Base-by-base conservation (phyloP, 2,797 vertebrate species). In the Takifugu rubripes region DNA sequence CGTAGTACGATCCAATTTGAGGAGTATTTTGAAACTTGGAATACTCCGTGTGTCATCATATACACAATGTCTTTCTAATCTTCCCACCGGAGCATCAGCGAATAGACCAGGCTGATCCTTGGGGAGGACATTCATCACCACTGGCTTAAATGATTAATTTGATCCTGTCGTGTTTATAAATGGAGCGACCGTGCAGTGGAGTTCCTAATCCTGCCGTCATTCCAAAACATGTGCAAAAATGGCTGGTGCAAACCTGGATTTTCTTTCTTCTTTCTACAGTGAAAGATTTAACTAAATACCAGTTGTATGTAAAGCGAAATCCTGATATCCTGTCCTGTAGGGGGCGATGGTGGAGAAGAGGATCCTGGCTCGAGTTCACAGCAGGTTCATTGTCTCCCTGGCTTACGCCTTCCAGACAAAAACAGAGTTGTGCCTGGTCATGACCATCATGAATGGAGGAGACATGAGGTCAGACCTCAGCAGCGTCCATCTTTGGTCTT, bases 381-480 rank as follows among this genome's bases (percentile, higher is more conserved):
- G 93, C 70, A 92, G 88, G 58, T 96, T 95, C 85, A 90, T 95
- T 11, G 94, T 96, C 49, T 93, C 90, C 0, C 74, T 94, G 78
- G 92, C 94, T 17, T 97, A 95, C 0, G 93, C 94, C 24, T 96
- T 90, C 65, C 90, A 96, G 79, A 89, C 77, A 31, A 95, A 92
- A 87, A 88, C 73, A 26, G 91, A 95, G 42, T 81, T 95, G 62
- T 96, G 95, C 89, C 90, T 96, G 74, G 91, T 95, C 68, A 95
- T 95, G 93, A 95, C 90, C 82, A 91, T 96, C 78, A 95, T 95
- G 94, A 95, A 95, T 3, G 93, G 94, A 61, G 95, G 94, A 43
- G 94, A 95, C 86, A 87, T 96, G 61, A 94, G 92, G 95, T 96
- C 77, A 64, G 76, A 90, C 70, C 70, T 29, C 45, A 24, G 14